phyloP scores from a whole-genome alignment of 1,140 invertebrate genomes.

The Sycobia sp. region DNA sequence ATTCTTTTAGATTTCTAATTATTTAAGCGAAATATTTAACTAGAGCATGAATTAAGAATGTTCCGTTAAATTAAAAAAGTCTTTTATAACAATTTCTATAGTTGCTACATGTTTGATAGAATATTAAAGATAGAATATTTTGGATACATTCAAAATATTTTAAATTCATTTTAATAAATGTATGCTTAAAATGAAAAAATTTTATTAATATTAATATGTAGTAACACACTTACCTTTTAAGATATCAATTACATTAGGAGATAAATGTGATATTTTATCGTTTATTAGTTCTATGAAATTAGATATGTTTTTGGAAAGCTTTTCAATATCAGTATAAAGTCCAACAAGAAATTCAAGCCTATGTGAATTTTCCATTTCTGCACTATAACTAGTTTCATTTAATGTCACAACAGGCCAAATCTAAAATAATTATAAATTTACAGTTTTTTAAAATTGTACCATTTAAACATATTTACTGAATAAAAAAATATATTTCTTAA shows the following conservation, averaged over 20 bases:
- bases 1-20: too few relatives aligned
- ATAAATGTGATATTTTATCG: constrained; percentile 52
- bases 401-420: constrained; percentile 43
- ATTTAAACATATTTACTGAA: background rate
- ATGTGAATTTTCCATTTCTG: constrained; percentile 41
- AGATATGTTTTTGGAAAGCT: constrained; percentile 57
- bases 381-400: constrained; percentile 43
- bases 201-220: too few relatives aligned
- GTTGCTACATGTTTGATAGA: too few relatives aligned
- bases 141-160: too few relatives aligned
- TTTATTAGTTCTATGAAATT: constrained; percentile 56
- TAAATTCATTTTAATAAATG: too few relatives aligned
- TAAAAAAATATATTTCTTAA: too few relatives aligned
- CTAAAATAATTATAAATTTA: constrained; percentile 19
- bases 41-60: too few relatives aligned
- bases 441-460: background rate
- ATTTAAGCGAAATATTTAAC: too few relatives aligned
- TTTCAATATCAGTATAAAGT: constrained; percentile 59
- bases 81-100: too few relatives aligned
- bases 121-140: too few relatives aligned
- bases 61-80: too few relatives aligned
- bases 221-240: constrained; percentile 45
- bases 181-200: too few relatives aligned
- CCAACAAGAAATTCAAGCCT: constrained; percentile 58
- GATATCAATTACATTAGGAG: constrained; percentile 41